Evolutionary conservation across 2,797 vertebrate genomes (phyloP).

Genomic region (Falco berigora): DNA sequence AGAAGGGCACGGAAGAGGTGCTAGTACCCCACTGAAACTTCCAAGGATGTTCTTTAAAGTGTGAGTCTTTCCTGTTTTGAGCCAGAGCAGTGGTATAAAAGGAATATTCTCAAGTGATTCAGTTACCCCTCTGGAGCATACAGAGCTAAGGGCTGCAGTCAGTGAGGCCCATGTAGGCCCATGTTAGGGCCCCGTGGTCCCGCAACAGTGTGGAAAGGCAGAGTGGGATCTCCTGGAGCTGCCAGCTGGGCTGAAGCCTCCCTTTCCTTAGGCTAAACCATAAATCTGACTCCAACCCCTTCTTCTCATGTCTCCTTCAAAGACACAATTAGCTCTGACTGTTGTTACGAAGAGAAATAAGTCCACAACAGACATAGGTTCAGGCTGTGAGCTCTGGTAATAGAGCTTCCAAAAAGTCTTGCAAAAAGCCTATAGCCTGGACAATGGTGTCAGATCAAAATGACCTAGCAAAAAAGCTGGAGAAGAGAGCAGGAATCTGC

Average conservation of each 20-base stretch:
- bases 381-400: background rate
- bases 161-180: background rate
- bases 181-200: background rate
- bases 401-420: background rate
- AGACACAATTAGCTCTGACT: background rate
- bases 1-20: background rate
- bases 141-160: background rate
- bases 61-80: background rate
- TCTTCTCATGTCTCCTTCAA: background rate
- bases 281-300: background rate
- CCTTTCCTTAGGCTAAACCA: background rate
- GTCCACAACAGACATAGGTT: background rate
- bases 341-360: background rate
- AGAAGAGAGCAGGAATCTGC: background rate
- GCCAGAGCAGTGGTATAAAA: background rate
- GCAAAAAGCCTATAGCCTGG: background rate
- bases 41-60: background rate
- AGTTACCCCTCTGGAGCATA: fast-evolving
- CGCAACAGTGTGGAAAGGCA: background rate
- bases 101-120: background rate
- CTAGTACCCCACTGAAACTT: too few species aligned
- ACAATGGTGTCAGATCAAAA: background rate
- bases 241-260: background rate
- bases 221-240: background rate
- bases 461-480: background rate